phyloP scores from a whole-genome alignment of 2,797 vertebrate species.

The Characodon lateralis region DNA sequence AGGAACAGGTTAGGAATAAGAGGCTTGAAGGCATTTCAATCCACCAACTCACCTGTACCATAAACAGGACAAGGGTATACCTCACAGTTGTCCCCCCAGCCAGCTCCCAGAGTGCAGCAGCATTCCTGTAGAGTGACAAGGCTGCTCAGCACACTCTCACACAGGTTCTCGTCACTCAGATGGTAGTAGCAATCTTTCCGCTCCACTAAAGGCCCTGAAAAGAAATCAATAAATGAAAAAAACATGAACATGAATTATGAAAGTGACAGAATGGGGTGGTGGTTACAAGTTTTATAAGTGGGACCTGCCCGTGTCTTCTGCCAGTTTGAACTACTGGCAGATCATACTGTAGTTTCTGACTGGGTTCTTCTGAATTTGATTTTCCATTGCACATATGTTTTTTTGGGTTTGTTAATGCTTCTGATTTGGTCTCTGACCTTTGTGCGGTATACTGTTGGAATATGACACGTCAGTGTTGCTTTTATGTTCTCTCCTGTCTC shows the following conservation, averaged over 20 bases:
- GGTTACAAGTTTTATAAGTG: too few relatives aligned
- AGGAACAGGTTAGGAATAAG: neutral
- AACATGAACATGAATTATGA: neutral
- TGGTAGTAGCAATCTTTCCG: constrained; percentile 96
- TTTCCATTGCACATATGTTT: too few relatives aligned
- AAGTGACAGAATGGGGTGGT: too few relatives aligned
- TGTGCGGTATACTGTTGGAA: too few relatives aligned
- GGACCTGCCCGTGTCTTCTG: too few relatives aligned
- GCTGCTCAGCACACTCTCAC: constrained; percentile 93
- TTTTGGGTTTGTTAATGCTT: too few relatives aligned
- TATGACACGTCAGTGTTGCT: too few relatives aligned
- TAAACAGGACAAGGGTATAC: constrained; percentile 92
- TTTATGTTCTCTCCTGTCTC: too few relatives aligned
- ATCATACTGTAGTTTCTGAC: too few relatives aligned
- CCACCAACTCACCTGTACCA: constrained; percentile 83
- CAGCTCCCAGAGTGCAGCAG: constrained; percentile 95
- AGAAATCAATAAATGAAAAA: neutral
- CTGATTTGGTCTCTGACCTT: too few relatives aligned
- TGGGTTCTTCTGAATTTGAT: too few relatives aligned
- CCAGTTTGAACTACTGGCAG: too few relatives aligned
- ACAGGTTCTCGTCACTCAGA: constrained; percentile 93
- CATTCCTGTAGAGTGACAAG: constrained; percentile 94
- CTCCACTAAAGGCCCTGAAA: constrained; percentile 74
- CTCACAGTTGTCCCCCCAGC: constrained; percentile 98
- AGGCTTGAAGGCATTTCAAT: neutral